Evolutionary conservation across 2,888 invertebrate genomes (phyloP).

Genomic region (Horisme vitalbata): DNA sequence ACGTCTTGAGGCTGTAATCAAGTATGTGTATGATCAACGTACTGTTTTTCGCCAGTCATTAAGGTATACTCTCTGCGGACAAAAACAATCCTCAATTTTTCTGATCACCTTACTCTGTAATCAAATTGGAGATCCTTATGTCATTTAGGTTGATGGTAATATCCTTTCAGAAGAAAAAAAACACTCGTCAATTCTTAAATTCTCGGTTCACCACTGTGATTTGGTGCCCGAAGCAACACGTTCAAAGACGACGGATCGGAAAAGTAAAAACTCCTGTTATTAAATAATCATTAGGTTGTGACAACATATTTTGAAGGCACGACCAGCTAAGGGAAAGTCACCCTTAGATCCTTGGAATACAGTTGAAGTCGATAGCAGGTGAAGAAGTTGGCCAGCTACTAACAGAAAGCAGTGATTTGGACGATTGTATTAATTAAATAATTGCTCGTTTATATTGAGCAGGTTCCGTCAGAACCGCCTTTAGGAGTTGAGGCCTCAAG

Average conservation of each 20-base stretch:
- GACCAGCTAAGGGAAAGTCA: conserved; percentile 17
- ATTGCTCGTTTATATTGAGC: conserved; percentile 42
- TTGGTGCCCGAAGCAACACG: conserved; percentile 64
- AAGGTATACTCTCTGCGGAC: too few relatives aligned
- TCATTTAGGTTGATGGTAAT: too few relatives aligned
- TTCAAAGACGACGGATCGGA: conserved; percentile 54
- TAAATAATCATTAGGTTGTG: conserved; percentile 71
- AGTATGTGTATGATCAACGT: too few relatives aligned
- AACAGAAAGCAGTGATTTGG: conserved; percentile 41
- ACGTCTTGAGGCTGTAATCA: too few relatives aligned
- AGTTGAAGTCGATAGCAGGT: neutral
- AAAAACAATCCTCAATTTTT: too few relatives aligned
- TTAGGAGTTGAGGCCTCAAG: conserved; percentile 12
- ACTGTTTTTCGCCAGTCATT: too few relatives aligned
- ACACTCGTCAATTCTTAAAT: neutral
- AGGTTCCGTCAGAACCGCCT: too few relatives aligned
- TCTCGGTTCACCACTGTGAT: conserved; percentile 41
- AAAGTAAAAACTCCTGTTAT: conserved; percentile 61
- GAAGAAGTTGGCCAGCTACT: conserved; percentile 3
- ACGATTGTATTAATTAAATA: conserved; percentile 56
- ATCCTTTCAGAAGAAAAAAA: neutral
- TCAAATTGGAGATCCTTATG: too few relatives aligned
- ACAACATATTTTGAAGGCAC: conserved; percentile 42
- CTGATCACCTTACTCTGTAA: too few relatives aligned
- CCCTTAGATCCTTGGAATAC: conserved; percentile 2